These are phyloP conservation scores for Talpa occidentalis DNA, from an alignment of 2,113 vertebrate species.

Conservation along the genomic window DNA sequence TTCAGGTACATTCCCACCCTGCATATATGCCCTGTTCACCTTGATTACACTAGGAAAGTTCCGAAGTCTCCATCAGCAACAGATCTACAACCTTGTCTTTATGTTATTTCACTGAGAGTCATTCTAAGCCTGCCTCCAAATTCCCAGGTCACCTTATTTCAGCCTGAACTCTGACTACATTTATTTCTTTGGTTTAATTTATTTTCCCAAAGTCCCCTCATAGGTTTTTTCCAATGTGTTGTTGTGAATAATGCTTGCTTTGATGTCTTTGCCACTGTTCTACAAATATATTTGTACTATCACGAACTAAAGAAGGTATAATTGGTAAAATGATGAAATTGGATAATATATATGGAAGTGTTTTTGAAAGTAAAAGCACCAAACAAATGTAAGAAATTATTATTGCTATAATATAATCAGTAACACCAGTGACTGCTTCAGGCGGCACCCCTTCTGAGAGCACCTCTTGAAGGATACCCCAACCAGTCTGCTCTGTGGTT, in stretches of 20 bases:
- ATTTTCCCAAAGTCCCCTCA: constrained; percentile 7
- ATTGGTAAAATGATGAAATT: constrained; percentile 69
- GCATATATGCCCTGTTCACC: neutral
- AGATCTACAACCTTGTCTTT: neutral
- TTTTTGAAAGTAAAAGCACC: constrained; percentile 65
- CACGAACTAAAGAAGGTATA: constrained; percentile 38
- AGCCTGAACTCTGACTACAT: neutral
- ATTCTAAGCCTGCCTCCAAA: constrained; percentile 44
- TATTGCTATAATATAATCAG: neutral
- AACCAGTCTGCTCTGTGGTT: neutral
- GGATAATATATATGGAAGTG: constrained; percentile 54
- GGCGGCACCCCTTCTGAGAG: neutral
- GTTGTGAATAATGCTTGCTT: constrained; percentile 16
- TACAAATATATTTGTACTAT: constrained; percentile 48
- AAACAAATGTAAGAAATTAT: constrained; percentile 36
- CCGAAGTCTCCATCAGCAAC: constrained; percentile 10
- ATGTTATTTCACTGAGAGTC: constrained; percentile 10
- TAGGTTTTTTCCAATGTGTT: neutral
- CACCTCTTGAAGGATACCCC: neutral
- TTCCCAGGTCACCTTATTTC: neutral
- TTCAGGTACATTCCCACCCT: neutral
- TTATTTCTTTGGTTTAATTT: constrained; percentile 55
- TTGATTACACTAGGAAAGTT: constrained; percentile 19
- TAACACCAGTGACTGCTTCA: constrained; percentile 8
- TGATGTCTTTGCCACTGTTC: constrained; percentile 27